Conservation (phyloP, 1,140 invertebrate species). For the Sycophaga agraensis region DNA sequence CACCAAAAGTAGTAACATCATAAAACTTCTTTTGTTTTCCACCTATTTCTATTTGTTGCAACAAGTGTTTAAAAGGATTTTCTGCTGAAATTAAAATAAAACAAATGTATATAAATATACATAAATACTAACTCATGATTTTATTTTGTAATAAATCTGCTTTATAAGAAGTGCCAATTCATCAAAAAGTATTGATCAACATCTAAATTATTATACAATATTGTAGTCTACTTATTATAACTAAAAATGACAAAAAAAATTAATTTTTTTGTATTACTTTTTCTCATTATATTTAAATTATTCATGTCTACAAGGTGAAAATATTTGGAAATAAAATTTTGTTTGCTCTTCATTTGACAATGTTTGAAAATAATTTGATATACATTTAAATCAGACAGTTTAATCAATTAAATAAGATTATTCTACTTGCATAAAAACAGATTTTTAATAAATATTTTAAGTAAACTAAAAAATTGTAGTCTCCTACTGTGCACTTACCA, state of each 20-base stretch:
- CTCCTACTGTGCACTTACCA: conserved; percentile 44
- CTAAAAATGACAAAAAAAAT: not conserved
- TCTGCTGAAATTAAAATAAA: conserved; percentile 53
- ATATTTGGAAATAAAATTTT: too few species aligned
- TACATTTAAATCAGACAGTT: too few species aligned
- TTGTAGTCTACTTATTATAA: too few species aligned
- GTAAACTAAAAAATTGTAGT: not conserved
- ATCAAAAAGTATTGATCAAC: not conserved
- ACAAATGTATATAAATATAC: too few species aligned
- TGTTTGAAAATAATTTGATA: too few species aligned
- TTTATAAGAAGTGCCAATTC: not conserved
- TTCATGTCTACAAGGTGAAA: not conserved
- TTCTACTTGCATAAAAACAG: not conserved
- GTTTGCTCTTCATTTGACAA: too few species aligned
- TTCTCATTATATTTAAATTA: not conserved
- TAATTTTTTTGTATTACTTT: not conserved
- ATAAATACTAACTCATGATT: too few species aligned
- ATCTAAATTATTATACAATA: not conserved
- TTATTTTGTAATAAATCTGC: too few species aligned
- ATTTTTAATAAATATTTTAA: conserved; percentile 16
- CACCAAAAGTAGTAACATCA: conserved; percentile 68
- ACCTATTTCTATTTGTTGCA: conserved; percentile 68
- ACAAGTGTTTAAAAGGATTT: conserved; percentile 71
- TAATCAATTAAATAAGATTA: too few species aligned
- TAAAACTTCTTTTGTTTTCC: conserved; percentile 74